Evolutionary conservation across 2,888 invertebrate species (phyloP).

Genomic region (Andrena dorsata): DNA sequence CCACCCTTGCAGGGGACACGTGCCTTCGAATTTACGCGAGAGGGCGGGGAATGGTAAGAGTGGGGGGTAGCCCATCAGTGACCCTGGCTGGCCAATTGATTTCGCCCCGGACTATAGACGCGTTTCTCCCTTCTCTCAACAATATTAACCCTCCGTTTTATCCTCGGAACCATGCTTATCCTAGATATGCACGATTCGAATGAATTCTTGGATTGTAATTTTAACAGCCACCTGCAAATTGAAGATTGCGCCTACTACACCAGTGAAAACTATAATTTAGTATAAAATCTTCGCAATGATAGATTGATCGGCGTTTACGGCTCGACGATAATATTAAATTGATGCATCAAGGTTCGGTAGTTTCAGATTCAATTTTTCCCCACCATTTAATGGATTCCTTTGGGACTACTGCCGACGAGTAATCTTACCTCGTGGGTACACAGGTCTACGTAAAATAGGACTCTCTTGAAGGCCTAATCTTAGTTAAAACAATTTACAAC

Average conservation of each 20-base stretch:
- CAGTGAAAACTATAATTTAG: not conserved
- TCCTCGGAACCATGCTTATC: not conserved
- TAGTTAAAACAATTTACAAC: conserved; percentile 24
- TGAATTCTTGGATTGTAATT: not conserved
- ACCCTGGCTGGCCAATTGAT: not conserved
- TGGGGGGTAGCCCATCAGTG: not conserved
- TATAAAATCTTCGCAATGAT: not conserved
- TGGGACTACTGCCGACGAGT: not conserved
- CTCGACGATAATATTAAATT: too few relatives aligned
- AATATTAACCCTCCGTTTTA: not conserved
- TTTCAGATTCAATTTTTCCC: not conserved
- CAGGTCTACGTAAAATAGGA: conserved; percentile 36
- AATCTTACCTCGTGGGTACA: not conserved
- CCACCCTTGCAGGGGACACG: not conserved
- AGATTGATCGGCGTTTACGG: not conserved
- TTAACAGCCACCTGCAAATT: not conserved
- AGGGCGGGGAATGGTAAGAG: not conserved
- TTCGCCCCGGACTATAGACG: not conserved
- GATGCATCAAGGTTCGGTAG: not conserved
- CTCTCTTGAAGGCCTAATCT: conserved; percentile 26
- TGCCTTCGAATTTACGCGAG: too few relatives aligned
- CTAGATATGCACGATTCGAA: conserved; percentile 33
- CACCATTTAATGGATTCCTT: not conserved
- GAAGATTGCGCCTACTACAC: not conserved
- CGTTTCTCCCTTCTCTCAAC: not conserved